These are phyloP conservation scores for Morone saxatilis DNA, from an alignment of 2,113 vertebrate genomes.

Conservation along the genomic window DNA sequence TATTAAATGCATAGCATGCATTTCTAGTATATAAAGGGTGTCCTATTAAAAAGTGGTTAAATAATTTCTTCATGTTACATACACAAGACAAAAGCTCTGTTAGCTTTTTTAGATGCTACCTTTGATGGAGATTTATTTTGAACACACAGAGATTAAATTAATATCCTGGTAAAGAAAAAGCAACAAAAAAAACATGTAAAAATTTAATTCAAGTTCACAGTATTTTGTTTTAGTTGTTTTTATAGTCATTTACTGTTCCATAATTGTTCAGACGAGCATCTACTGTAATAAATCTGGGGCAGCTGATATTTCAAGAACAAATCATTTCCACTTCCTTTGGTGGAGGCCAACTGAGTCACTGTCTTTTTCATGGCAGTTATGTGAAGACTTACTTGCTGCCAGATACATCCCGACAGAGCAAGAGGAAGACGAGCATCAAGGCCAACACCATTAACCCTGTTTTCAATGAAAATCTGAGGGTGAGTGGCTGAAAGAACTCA, in stretches of 20 bases:
- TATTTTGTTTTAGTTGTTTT: background rate
- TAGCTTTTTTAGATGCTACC: too few species aligned
- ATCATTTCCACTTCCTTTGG: background rate
- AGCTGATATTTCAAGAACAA: background rate
- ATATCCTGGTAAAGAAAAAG: too few species aligned
- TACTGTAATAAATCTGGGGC: background rate
- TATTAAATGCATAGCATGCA: too few species aligned
- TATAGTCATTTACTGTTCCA: background rate
- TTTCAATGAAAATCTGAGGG: constrained; percentile 95
- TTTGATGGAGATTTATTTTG: too few species aligned
- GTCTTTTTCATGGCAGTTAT: constrained; percentile 84
- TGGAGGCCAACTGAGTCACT: background rate
- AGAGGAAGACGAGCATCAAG: constrained; percentile 97
- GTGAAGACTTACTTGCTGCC: constrained; percentile 98
- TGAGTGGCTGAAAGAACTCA: constrained; percentile 69
- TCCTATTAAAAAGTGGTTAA: too few species aligned
- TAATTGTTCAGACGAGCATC: background rate
- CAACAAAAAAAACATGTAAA: background rate
- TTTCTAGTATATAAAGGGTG: too few species aligned
- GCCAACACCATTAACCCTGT: constrained; percentile 92
- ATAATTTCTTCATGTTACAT: too few species aligned
- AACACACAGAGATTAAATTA: too few species aligned
- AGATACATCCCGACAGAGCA: constrained; percentile 96
- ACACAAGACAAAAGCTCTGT: too few species aligned
- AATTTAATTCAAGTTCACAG: background rate